A percentile compares a stretch with the other conserved stretches of the same genome.
These are phyloP conservation scores for Adelosebastes latens DNA, from an alignment of 2,797 vertebrate species.

Conservation along the genomic window DNA sequence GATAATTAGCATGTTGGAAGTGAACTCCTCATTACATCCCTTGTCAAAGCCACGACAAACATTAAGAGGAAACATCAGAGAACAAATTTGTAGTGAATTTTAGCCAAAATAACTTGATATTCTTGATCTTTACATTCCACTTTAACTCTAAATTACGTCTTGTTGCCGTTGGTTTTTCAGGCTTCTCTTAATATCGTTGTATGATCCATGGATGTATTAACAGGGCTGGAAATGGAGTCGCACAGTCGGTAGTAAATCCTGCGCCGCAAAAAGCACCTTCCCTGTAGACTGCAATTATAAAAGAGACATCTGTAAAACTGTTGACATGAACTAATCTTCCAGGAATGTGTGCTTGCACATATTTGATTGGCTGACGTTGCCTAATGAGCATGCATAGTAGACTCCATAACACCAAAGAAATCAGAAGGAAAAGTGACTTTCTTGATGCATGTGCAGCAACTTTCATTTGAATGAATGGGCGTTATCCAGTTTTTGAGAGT, in stretches of 20 bases:
- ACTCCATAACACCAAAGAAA: too few species aligned
- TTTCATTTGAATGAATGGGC: too few species aligned
- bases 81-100: background rate
- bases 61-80: background rate
- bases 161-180: background rate
- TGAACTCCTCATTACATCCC: background rate
- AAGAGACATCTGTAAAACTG: background rate
- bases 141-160: background rate
- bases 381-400: too few species aligned
- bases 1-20: background rate
- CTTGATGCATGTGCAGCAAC: too few species aligned
- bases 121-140: background rate
- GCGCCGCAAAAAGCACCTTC: background rate
- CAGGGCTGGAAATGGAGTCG: background rate
- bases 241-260: background rate
- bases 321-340: too few species aligned
- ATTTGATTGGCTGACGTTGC: too few species aligned
- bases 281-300: background rate
- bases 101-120: background rate
- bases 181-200: background rate
- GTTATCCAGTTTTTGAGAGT: too few species aligned
- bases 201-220: background rate
- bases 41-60: background rate
- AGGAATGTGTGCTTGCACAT: too few species aligned
- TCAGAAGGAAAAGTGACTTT: too few species aligned